A percentile compares a stretch with the other conserved stretches of the same genome.
Conservation (phyloP, 2,113 vertebrate species). For the Haplochromis vanheusdeni region DNA sequence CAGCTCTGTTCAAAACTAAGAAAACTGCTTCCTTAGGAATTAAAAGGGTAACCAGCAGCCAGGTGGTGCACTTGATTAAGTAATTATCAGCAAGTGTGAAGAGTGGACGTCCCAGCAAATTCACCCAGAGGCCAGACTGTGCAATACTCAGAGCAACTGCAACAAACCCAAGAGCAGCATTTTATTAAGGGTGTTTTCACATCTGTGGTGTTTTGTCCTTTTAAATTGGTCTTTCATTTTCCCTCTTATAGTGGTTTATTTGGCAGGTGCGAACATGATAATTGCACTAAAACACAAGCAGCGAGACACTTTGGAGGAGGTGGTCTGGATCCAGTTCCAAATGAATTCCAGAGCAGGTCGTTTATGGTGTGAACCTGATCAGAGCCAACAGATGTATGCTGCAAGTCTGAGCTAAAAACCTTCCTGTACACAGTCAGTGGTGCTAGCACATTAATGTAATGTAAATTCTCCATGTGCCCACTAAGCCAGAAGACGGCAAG, state of each 20-base stretch:
- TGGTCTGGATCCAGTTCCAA: not conserved
- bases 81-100: not conserved
- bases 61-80: not conserved
- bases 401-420: not conserved
- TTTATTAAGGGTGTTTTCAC: not conserved
- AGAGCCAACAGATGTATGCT: not conserved
- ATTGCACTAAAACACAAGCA: not conserved
- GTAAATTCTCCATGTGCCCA: not conserved
- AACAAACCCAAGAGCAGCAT: not conserved
- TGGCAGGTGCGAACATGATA: not conserved
- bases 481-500: not conserved
- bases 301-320: not conserved
- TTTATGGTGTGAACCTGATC: not conserved
- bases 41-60: not conserved
- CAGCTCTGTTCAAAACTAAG: not conserved
- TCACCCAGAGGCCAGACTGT: not conserved
- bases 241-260: not conserved
- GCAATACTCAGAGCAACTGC: not conserved
- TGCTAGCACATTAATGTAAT: not conserved
- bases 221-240: not conserved
- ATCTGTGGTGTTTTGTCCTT: not conserved
- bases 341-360: not conserved
- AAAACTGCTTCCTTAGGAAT: not conserved
- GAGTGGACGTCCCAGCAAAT: not conserved
- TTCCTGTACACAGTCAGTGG: not conserved